phyloP scores from a whole-genome alignment of 2,113 vertebrate genomes.

The Marmota monax region DNA sequence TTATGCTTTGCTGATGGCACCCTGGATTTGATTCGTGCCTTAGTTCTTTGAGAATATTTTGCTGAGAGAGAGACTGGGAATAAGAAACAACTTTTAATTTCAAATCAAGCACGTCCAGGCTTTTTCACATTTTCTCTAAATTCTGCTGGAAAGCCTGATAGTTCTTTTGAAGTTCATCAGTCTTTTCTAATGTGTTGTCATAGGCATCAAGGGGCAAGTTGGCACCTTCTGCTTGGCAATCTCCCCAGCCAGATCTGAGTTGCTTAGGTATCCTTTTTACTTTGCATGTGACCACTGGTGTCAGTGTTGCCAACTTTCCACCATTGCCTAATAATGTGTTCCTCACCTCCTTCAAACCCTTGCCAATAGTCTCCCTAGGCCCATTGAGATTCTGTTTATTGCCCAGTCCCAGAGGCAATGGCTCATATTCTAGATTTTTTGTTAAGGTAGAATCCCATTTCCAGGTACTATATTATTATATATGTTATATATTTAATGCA shows the following conservation, averaged over 20 bases:
- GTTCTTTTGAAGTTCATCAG: not conserved
- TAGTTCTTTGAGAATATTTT: conserved; percentile 33
- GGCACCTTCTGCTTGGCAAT: not conserved
- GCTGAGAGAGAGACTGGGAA: not conserved
- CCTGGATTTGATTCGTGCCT: conserved; percentile 17
- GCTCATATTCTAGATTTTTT: not conserved
- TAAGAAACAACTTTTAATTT: conserved; percentile 39
- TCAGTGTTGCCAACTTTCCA: not conserved
- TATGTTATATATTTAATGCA: not conserved
- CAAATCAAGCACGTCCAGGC: not conserved
- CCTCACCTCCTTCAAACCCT: not conserved
- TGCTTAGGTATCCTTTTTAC: not conserved
- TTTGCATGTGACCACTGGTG: not conserved
- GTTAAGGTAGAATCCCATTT: not conserved
- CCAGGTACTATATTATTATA: not conserved
- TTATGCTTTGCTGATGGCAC: not conserved
- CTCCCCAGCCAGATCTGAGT: not conserved
- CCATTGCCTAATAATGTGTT: not conserved
- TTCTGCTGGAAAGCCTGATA: not conserved
- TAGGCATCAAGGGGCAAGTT: not conserved
- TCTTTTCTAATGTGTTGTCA: not conserved
- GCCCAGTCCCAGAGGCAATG: not conserved
- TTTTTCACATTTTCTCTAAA: conserved; percentile 33
- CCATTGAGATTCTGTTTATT: not conserved
- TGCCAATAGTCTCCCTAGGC: not conserved